Evolutionary conservation across 2,797 vertebrate species (phyloP).

Genomic region (Schizopygopsis pylzovi): DNA sequence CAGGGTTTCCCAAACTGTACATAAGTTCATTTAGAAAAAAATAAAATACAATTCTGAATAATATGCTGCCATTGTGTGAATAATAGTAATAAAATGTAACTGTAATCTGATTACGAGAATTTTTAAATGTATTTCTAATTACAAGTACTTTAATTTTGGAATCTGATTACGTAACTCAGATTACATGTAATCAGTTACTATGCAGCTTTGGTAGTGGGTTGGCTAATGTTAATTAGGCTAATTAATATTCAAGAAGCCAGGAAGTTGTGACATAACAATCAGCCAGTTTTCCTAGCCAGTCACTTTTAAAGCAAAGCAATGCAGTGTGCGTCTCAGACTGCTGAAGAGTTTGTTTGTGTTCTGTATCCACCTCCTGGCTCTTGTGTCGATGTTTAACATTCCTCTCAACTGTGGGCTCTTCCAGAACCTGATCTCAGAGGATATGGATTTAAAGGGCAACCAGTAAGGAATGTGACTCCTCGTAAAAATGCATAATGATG

Average conservation of each 20-base stretch:
- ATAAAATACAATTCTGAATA: no score
- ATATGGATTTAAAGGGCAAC: constrained; percentile 31
- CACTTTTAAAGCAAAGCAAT: background rate
- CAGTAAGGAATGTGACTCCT: constrained; percentile 13
- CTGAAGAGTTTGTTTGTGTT: background rate
- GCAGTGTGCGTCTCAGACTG: background rate
- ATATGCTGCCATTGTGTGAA: no score
- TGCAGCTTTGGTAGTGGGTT: background rate
- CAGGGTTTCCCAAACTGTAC: no score
- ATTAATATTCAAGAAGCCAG: background rate
- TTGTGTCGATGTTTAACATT: constrained; percentile 32
- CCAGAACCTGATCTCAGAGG: constrained; percentile 1
- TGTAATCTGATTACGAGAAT: no score
- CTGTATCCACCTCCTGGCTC: background rate
- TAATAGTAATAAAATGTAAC: no score
- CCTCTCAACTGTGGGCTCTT: constrained; percentile 4
- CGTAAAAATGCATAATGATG: constrained; percentile 18
- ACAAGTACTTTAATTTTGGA: background rate
- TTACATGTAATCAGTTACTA: no score
- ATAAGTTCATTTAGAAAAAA: no score
- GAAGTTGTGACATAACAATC: no score
- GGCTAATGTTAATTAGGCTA: background rate
- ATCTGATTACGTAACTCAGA: background rate
- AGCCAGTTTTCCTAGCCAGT: background rate
- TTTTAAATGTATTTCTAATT: no score